These are phyloP conservation scores for Danio tinwini DNA, from an alignment of 2,797 vertebrate genomes.

Conservation along the genomic window DNA sequence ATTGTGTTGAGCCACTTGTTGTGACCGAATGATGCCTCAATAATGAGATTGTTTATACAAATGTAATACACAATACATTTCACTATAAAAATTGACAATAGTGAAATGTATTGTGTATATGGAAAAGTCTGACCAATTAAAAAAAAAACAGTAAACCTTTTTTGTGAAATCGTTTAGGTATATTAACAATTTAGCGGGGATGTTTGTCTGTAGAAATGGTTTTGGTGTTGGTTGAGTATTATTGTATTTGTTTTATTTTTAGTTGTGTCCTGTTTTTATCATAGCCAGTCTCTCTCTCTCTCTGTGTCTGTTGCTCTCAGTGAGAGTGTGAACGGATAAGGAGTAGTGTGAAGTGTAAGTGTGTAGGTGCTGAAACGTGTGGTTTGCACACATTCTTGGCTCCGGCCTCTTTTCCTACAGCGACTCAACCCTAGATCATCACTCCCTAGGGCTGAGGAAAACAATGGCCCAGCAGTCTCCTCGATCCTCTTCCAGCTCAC, in stretches of 20 bases:
- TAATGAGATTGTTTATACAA: no score
- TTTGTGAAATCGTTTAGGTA: no score
- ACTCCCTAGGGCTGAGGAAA: slow-evolving; percentile 33
- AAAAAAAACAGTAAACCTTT: no score
- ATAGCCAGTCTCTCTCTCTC: not conserved
- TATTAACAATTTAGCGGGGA: no score
- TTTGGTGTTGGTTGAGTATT: slow-evolving; percentile 8
- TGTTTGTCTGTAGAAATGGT: not conserved
- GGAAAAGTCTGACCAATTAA: no score
- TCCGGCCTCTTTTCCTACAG: slow-evolving; percentile 11
- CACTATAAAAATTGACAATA: no score
- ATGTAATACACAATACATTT: no score
- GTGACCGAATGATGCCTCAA: no score
- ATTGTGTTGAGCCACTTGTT: not conserved
- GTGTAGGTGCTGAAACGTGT: slow-evolving; percentile 3
- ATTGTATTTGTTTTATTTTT: not conserved
- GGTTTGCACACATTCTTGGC: slow-evolving; percentile 34
- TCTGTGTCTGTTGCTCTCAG: not conserved
- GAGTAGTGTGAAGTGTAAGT: slow-evolving; percentile 17
- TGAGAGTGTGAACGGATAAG: slow-evolving; percentile 42
- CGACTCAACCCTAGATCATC: slow-evolving; percentile 18
- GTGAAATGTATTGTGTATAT: no score
- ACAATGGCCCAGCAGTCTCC: slow-evolving; percentile 40
- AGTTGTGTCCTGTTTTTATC: slow-evolving; percentile 10
- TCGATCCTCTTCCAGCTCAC: slow-evolving; percentile 36